Percentiles rank a stretch among this genome's conserved stretches.
Evolutionary conservation across 37 sponge, comb jelly and placozoan genomes (phyloP).

Genomic region (Hormiphora californensis): DNA sequence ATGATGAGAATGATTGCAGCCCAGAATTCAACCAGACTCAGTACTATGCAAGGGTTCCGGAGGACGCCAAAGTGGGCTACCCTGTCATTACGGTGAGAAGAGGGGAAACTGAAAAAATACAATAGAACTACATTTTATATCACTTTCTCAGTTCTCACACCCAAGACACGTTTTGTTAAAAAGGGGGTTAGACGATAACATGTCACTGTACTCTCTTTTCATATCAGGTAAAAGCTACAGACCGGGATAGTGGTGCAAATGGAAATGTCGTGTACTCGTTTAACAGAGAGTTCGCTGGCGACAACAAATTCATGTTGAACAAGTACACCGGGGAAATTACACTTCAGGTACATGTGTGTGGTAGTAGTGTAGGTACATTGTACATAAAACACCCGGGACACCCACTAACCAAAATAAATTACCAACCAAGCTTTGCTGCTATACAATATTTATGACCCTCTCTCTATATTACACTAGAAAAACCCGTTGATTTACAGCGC

Average conservation of each 20-base stretch:
- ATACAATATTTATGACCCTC: no score
- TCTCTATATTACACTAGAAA: no score
- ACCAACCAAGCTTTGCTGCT: no score
- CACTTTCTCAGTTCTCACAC: no score
- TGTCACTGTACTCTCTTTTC: background rate
- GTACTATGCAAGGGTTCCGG: background rate
- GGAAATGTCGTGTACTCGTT: background rate
- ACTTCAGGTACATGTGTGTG: background rate
- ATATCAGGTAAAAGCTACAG: conserved; percentile 30
- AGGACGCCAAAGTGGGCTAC: background rate
- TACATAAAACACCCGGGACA: no score
- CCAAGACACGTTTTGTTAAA: no score
- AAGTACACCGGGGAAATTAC: conserved; percentile 10
- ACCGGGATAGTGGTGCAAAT: background rate
- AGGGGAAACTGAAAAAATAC: no score
- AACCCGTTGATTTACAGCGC: no score
- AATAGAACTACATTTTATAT: no score
- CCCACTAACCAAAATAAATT: no score
- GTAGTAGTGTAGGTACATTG: no score
- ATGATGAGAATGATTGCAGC: conserved; percentile 24
- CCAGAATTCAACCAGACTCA: conserved; percentile 30
- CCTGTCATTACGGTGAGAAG: conserved; percentile 17
- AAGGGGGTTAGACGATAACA: no score
- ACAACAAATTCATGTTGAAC: conserved; percentile 21
- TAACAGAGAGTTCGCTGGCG: background rate